Base-by-base conservation (phyloP, 2,113 vertebrate genomes). In the Phyllostomus discolor region DNA sequence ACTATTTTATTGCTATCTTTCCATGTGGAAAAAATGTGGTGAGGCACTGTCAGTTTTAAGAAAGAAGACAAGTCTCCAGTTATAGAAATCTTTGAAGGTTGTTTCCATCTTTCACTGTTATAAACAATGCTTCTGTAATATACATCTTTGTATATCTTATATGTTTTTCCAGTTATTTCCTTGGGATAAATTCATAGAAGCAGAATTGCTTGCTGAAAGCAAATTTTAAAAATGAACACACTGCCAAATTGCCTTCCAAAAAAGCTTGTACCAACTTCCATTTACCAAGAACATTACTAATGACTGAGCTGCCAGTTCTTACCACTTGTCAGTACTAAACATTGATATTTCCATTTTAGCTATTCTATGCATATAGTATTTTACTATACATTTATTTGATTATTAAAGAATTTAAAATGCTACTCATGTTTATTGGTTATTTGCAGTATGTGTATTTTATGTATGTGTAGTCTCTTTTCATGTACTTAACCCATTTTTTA, bases 151-250 rank as follows among this genome's bases (percentile, higher is more conserved):
- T 48, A 48, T 59, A 33, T 33, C 95, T 79, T 81, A 69, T 57
- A 19, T 4, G 69, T 15, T 38, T 75, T 54, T 78, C 62, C 50
- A 89, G 73, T 82, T 86, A 67, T 88, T 94, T 86, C 31, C 50
- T 38, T 75, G 88, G n/a, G 52, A 85, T 72, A 91, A 72, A 72
- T 57, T 89, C 8, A 52, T 54, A 91, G 73, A 85, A 35, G 22
- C n/a, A 93, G 67, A 83, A 35, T 46, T 87, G 33, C 35, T 79
- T 64, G 8, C 1, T 35, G 31, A 88, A 91, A 79, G 73, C 52
- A 95, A 97, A 85, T 52, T 88, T 79, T 76, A 46, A 57, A 95
- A 83, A 54, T 62, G 84, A 82, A 35, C 28, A 67, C 38, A 88
- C 3, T 62, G 26, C 16, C 33, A 79, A n/a, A 22, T 46, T 75